Base-by-base conservation (phyloP, 1,140 invertebrate genomes). In the Leptinotarsa lineolata region DNA sequence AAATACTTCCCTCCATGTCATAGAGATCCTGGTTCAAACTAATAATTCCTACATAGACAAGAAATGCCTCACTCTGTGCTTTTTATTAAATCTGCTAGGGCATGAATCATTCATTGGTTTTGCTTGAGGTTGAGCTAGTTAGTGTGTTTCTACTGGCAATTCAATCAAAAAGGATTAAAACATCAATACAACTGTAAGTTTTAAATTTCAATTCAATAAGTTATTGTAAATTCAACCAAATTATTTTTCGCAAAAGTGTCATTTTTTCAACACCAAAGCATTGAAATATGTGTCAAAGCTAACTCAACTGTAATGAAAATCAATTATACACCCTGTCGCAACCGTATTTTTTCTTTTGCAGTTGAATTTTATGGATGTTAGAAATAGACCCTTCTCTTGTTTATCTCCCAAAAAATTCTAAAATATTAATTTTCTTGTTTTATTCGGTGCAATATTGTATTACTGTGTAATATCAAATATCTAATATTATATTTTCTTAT, bases 1-100 rank as follows among this genome's bases (percentile, higher is more conserved):
- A 77, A 76, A 78, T 78, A 81, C 79, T 83, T 82, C 81, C 82
- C 78, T 82, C 82, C 80, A 82, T 79, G 74, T 75, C 72, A 73
- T 76, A 70, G 72, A 77, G 72, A 75, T 74, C 73, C 67, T 76
- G 73, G 72, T 70, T 72, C 21, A 78, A 76, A 72, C 73, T 54
- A 75, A 77, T 66, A 64, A 76, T 68, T 73, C 72, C 72, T 75
- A 72, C 66, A 76, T 75, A 72, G 76, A 78, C 74, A 70, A 78
- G 65, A 78, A 76, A 81, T 79, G 79, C 78, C 78, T 79, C 77
- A 79, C 72, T 75, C 74, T 77, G 74, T 76, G 75, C 78, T 80
- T 80, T 74, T 75, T 74, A 72, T 8, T 75, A 73, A 71, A 45
- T 72, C 30, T 74, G 20, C 66, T 68, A 60, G 24, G 21, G 60